Evolutionary conservation across 2,113 vertebrate genomes (phyloP), one percentile per base, ranked within the genome.

Genomic region (Forbesichthys papilliferus): DNA sequence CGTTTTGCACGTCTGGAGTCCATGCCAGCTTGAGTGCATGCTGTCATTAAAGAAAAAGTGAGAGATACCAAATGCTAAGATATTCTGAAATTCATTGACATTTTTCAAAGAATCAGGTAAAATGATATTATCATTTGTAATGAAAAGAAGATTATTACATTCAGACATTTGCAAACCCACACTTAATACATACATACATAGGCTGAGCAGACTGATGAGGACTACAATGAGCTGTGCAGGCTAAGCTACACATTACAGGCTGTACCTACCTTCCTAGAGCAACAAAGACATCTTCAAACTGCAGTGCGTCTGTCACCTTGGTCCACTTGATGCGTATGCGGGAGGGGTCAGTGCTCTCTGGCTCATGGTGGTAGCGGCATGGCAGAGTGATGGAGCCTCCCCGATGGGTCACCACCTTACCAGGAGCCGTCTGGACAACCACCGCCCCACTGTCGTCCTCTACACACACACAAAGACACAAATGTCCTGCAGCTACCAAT

Each of bases 251-350:
- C 20, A 58, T 54, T 33, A 36, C 8, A 67, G 18, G 68, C 69
- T 78, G 72, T 67, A 88, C 88, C 90, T 86, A 88, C 88, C 90
- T 86, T n/a, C 96, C 97, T 68, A 99, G 86, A 0, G 95, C 93
- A 81, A 99, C 96, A 16, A 98, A 96, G 49, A 99, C 95, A 0
- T 98, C 97, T 62, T 89, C 85, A 42, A 98, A 98, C 66, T 91
- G 88, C 92, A 97, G 84, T 0, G 94, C 92, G 7, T 96, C 94
- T 0, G 91, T 94, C 68, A 98, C 94, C 74, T 99, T 99, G 73
- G 95, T 97, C 97, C 97, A 99, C 79, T 99, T 98, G 63, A 99
- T 93, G 56, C 97, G 95, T 73, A 97, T 94, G 63, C 94, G 93
- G 3, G 89, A 89, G 0, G 93, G 92, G 70, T 94, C 93, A 0